Conservation (phyloP, 2,797 vertebrate genomes). For the Synanceia verrucosa region DNA sequence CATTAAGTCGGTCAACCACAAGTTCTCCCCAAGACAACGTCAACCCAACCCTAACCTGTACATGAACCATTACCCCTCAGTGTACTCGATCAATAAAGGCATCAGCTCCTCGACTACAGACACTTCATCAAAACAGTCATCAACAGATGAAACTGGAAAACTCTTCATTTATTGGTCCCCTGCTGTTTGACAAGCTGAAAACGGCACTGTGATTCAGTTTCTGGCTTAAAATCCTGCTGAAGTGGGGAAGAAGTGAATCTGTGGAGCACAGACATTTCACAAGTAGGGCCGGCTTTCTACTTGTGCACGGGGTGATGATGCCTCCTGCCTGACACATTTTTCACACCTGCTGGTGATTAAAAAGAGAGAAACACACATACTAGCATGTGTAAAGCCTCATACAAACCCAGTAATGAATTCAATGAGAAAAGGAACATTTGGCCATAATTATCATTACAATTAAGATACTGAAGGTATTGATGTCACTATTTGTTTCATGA, state of each 20-base stretch:
- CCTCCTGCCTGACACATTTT: constrained; percentile 50
- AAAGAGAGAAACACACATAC: constrained; percentile 39
- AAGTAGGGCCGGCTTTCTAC: constrained; percentile 35
- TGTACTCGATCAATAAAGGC: constrained; percentile 37
- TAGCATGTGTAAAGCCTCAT: constrained; percentile 9
- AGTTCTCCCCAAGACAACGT: constrained; percentile 20
- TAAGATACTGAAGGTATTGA: constrained; percentile 2
- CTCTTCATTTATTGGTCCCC: constrained; percentile 33
- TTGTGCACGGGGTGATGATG: constrained; percentile 37
- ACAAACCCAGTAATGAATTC: constrained; percentile 12
- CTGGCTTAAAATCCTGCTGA: constrained; percentile 24
- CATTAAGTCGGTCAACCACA: constrained; percentile 56
- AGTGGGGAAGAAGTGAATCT: constrained; percentile 16
- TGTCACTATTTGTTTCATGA: background rate
- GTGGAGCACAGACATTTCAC: constrained; percentile 46
- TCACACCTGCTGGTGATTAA: constrained; percentile 44
- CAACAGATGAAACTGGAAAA: constrained; percentile 42
- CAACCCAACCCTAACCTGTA: constrained; percentile 29
- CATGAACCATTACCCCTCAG: constrained; percentile 16
- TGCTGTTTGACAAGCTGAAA: constrained; percentile 30
- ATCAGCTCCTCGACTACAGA: constrained; percentile 31
- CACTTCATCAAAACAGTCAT: constrained; percentile 53
- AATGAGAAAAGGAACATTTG: background rate
- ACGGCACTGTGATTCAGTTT: background rate
- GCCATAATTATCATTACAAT: constrained; percentile 18